Evolutionary conservation across 1,140 invertebrate species (phyloP), one percentile per base, ranked within the genome.

Genomic region (Ceratina australensis): DNA sequence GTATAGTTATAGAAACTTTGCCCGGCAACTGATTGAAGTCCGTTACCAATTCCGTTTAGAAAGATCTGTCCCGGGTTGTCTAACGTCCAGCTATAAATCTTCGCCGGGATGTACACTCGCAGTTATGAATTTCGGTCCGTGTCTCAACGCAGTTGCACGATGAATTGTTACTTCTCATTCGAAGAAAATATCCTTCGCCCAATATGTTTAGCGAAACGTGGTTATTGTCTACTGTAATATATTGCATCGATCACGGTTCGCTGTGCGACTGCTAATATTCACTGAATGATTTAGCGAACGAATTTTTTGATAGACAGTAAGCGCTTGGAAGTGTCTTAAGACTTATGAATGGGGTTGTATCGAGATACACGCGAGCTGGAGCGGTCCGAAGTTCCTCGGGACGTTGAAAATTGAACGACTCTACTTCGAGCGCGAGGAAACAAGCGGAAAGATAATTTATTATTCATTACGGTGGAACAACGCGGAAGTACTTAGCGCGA

Each of bases 41-140:
- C 33, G 52, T n/a, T 50, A 13, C 33, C 22, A 60, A 68, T 57
- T 68, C 33, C 26, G 64, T 75, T 59, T 28, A 47, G 42, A 22
- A 72, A 81, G 75, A 78, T 81, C 28, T 67, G 33, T 75, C 49
- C 26, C 74, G 49, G 52, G 47, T 63, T 71, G n/a, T 10, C 20
- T 42, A 52, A 71, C 15, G 49, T 28, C 10, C 24, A 20, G 22
- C 66, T 61, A 77, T 63, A 66, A 76, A 76, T 76, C 57, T 61
- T 61, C 67, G 63, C 59, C 50, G 33, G 0, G 33, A 42, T 42
- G 10, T 42, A 7, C 33, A 42, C 10, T 42, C 33, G 5, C 33
- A 42, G 33, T 42, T 42, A 42, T 42, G 7, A 42, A 10, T 42
- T 42, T 42, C 33, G 2, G 33, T 42, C 33, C 33, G 33, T 42